Evolutionary conservation across 2,888 invertebrate species (phyloP), one percentile per base, ranked within the genome.

Genomic region (Strigamia maritima): DNA sequence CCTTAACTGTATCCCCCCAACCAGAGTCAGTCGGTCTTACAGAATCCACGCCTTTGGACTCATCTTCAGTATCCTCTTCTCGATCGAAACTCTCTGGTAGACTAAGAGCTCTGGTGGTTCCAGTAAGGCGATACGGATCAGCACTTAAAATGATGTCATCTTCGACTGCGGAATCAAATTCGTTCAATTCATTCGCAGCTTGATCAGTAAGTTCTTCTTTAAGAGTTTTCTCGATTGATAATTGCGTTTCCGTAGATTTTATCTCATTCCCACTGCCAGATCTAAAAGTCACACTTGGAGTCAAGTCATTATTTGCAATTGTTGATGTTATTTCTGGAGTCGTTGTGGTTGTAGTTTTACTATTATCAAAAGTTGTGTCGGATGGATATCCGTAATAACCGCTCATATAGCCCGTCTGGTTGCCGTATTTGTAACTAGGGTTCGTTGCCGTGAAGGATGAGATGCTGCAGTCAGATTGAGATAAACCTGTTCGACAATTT

Each of bases 391-490:
- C 79, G 26, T 79, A 79, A 49, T 24, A 79, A 10, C 79, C 79
- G 38, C 70, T 44, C 79, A 79, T 79, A 22, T 79, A 79, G 10
- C 26, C 79, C 1, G 40, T 70, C 76, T 79, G 79, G 31, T 79
- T 79, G 12, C 79, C 79, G 70, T 79, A 79, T 60, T 76, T 75
- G 35, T 79, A 79, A 24, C 54, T 76, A 19, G 79, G 79, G 24
- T 79, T 79, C 8, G 24, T 54, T 35, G 76, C 19, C 8, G 76
- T 79, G 24, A 28, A 49, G 8, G 79, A 79, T 22, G 79, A 79
- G 31, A 79, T 79, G 35, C 79, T 79, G 79, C 76, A 79, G 19
- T 79, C 76, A 7, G 79, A 79, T 70, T 79, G 79, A 22, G 79
- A 79, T 26, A 79, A 76, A 31, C 79, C 79, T 49, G 38, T 31